These are phyloP conservation scores for Hydrozoanthus gracilis DNA, from an alignment of 92 coral and sea anemone species.

Conservation along the genomic window DNA sequence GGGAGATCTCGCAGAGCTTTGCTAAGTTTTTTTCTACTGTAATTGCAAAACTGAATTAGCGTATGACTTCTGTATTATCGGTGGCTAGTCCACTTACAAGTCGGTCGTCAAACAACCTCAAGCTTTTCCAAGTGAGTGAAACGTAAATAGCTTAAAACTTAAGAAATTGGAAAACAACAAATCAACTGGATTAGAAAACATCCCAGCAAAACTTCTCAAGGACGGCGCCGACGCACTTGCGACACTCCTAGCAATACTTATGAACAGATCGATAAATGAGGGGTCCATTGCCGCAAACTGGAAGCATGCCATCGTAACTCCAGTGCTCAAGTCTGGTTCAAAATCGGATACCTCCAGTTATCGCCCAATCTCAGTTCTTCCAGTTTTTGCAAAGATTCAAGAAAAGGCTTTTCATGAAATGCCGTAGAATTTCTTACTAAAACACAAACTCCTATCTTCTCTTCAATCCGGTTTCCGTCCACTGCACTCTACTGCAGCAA, in stretches of 20 bases:
- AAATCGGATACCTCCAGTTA: slow-evolving; percentile 5
- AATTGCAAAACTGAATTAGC: slow-evolving; percentile 42
- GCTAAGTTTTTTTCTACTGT: slow-evolving; percentile 55
- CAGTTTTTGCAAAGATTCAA: slow-evolving; percentile 47
- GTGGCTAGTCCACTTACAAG: slow-evolving; percentile 10
- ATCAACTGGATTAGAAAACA: slow-evolving; percentile 60
- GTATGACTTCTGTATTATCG: slow-evolving; percentile 28
- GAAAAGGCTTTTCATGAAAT: slow-evolving; percentile 51
- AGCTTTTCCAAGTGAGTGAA: slow-evolving; percentile 52
- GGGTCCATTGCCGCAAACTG: slow-evolving; percentile 48
- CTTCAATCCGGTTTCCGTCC: slow-evolving; percentile 1
- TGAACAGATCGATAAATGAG: slow-evolving; percentile 54
- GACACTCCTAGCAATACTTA: slow-evolving; percentile 44
- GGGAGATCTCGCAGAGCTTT: slow-evolving; percentile 44
- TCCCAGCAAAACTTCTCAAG: slow-evolving; percentile 67
- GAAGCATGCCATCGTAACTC: slow-evolving; percentile 54
- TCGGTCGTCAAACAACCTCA: slow-evolving; percentile 41
- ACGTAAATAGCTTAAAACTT: slow-evolving; percentile 46
- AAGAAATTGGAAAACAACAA: slow-evolving; percentile 48
- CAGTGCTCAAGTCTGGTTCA: slow-evolving; percentile 8
- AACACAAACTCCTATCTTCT: slow-evolving; percentile 36
- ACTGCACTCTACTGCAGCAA: background rate
- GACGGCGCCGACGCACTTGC: slow-evolving; percentile 60
- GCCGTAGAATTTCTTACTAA: background rate
- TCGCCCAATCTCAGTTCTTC: background rate